Conservation (phyloP, 2,888 invertebrate species). For the Matsumyia berberina region DNA sequence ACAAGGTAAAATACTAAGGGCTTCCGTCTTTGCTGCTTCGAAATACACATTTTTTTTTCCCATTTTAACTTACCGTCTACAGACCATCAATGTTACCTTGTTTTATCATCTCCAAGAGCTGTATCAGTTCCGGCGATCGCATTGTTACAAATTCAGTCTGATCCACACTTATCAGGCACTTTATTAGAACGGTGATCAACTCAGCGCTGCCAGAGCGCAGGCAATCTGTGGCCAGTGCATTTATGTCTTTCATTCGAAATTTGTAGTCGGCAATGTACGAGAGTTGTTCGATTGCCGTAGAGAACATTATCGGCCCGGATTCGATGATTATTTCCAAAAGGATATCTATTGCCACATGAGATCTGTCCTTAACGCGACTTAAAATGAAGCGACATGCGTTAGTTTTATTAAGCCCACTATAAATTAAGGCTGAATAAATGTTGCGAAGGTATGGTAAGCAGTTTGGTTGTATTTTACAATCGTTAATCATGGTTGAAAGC, state of each 20-base stretch:
- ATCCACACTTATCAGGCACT: conserved; percentile 62
- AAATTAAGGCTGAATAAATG: conserved; percentile 25
- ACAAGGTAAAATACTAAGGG: conserved; percentile 34
- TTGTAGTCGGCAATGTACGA: conserved; percentile 69
- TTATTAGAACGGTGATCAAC: conserved; percentile 52
- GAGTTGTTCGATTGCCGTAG: conserved; percentile 76
- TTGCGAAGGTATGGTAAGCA: conserved; percentile 62
- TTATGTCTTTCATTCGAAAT: conserved; percentile 74
- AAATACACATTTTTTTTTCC: background rate
- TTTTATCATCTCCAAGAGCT: conserved; percentile 64
- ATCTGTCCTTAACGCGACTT: conserved; percentile 33
- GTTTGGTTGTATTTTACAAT: conserved; percentile 77
- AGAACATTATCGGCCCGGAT: conserved; percentile 78
- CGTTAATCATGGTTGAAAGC: conserved; percentile 77
- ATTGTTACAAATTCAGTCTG: conserved; percentile 55
- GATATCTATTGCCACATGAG: conserved; percentile 65
- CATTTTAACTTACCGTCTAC: conserved; percentile 31
- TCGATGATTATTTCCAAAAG: conserved; percentile 78
- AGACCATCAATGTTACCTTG: conserved; percentile 24
- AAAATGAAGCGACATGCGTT: conserved; percentile 67
- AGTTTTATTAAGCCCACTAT: conserved; percentile 37
- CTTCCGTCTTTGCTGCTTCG: background rate
- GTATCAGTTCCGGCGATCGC: conserved; percentile 55
- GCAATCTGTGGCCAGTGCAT: conserved; percentile 49
- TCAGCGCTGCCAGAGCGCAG: conserved; percentile 58